A percentile compares a stretch with the other conserved stretches of the same genome.
These are phyloP conservation scores for Chesias legatella DNA, from an alignment of 2,888 invertebrate genomes.

Conservation along the genomic window DNA sequence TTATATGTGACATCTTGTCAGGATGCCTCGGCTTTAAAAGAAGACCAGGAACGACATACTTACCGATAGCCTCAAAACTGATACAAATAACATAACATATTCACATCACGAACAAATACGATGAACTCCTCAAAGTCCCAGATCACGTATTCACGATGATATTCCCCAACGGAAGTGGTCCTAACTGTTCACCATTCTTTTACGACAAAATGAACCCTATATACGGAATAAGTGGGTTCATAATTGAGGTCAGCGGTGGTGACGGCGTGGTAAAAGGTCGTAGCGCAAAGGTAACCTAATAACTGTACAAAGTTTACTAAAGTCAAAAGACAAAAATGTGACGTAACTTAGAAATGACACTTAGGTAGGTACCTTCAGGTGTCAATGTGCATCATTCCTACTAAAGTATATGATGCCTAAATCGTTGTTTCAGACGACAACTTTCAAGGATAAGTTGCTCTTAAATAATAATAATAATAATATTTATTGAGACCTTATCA, in stretches of 20 bases:
- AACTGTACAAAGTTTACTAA: constrained; percentile 3
- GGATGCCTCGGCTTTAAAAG: not conserved
- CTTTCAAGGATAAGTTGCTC: too few species aligned
- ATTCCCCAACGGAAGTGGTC: constrained; percentile 45
- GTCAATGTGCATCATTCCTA: too few species aligned
- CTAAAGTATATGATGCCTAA: too few species aligned
- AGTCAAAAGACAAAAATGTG: not conserved
- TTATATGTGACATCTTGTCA: too few species aligned
- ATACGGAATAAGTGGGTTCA: constrained; percentile 45
- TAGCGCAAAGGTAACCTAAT: constrained; percentile 1
- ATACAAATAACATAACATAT: constrained; percentile 21
- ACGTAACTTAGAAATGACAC: too few species aligned
- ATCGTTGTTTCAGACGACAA: too few species aligned
- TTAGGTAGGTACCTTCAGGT: too few species aligned
- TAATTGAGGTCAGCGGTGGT: constrained; percentile 40
- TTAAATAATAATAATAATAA: too few species aligned
- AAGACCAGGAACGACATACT: not conserved
- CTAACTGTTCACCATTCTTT: constrained; percentile 56
- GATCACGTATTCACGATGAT: constrained; percentile 51
- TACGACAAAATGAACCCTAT: constrained; percentile 52
- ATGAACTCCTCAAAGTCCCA: constrained; percentile 40
- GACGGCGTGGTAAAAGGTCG: constrained; percentile 4
- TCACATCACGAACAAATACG: constrained; percentile 37
- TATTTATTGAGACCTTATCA: too few species aligned
- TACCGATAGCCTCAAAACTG: not conserved